phyloP scores from a whole-genome alignment of 2,797 vertebrate species.

The Pygocentrus nattereri region DNA sequence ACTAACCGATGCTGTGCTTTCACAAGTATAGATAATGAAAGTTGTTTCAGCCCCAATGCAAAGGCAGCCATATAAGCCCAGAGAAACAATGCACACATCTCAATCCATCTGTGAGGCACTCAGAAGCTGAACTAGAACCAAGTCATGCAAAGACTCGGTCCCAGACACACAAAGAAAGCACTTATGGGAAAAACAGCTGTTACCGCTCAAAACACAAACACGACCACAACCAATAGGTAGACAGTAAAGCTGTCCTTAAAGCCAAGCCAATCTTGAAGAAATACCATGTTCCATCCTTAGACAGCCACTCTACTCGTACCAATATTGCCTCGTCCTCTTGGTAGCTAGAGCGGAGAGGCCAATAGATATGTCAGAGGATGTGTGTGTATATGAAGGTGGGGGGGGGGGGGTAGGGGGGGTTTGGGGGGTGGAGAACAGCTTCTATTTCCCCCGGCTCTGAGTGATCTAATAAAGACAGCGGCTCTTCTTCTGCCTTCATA shows the following conservation, averaged over 20 bases:
- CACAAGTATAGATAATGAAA: too few species aligned
- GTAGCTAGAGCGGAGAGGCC: neutral
- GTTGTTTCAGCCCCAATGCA: neutral
- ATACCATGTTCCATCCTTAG: conserved; percentile 8
- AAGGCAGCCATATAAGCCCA: neutral
- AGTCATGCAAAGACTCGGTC: neutral
- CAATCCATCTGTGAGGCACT: neutral
- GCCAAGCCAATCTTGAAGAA: conserved; percentile 10
- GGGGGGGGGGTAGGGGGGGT: neutral
- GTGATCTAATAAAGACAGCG: conserved; percentile 72
- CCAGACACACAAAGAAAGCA: neutral
- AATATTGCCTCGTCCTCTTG: neutral
- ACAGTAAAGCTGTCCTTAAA: neutral
- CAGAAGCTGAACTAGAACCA: too few species aligned
- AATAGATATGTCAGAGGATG: neutral
- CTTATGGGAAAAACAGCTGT: neutral
- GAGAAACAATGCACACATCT: neutral
- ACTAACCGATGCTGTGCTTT: too few species aligned
- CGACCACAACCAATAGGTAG: neutral
- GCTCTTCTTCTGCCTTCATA: conserved; percentile 41
- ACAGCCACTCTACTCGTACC: conserved; percentile 3
- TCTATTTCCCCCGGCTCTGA: conserved; percentile 47
- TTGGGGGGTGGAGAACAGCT: too few species aligned
- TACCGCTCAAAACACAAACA: neutral
- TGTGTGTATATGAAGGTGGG: neutral